These are phyloP conservation scores for Drosophila buzzatii DNA, from an alignment of 2,888 invertebrate genomes.

Conservation along the genomic window DNA sequence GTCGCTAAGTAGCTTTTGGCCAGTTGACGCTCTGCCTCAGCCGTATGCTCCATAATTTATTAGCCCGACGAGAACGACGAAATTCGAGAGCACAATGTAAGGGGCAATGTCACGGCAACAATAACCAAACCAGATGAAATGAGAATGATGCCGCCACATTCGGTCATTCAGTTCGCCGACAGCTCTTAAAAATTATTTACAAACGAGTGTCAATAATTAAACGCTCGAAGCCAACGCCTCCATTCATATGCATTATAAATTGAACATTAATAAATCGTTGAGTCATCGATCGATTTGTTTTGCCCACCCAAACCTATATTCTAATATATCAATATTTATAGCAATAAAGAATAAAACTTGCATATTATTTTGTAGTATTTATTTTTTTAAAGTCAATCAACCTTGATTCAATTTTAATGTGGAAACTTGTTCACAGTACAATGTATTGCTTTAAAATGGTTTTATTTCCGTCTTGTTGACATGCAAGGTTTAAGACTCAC, in stretches of 20 bases:
- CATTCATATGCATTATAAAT: conserved; percentile 14
- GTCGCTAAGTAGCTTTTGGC: conserved; percentile 62
- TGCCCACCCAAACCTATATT: not conserved
- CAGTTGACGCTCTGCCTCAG: conserved; percentile 10
- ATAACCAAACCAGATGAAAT: conserved; percentile 23
- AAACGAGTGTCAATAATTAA: conserved; percentile 64
- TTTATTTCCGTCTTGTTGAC: not conserved
- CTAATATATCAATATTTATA: not conserved
- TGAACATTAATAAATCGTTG: conserved; percentile 10
- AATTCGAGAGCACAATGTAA: conserved; percentile 2
- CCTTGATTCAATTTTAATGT: too few species aligned
- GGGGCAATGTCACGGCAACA: conserved; percentile 21
- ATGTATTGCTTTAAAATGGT: not conserved
- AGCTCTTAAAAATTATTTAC: conserved; percentile 17
- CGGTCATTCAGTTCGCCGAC: not conserved
- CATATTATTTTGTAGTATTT: too few species aligned
- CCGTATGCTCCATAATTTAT: conserved; percentile 44
- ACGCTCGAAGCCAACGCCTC: conserved; percentile 16
- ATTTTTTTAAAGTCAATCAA: not conserved
- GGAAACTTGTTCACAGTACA: too few species aligned
- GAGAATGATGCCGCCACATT: conserved; percentile 12
- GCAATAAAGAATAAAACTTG: not conserved
- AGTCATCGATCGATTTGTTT: not conserved
- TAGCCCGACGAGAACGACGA: conserved; percentile 8
- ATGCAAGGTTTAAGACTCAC: not conserved